phyloP scores from a whole-genome alignment of 2,888 invertebrate genomes.

The Lithophane socia region DNA sequence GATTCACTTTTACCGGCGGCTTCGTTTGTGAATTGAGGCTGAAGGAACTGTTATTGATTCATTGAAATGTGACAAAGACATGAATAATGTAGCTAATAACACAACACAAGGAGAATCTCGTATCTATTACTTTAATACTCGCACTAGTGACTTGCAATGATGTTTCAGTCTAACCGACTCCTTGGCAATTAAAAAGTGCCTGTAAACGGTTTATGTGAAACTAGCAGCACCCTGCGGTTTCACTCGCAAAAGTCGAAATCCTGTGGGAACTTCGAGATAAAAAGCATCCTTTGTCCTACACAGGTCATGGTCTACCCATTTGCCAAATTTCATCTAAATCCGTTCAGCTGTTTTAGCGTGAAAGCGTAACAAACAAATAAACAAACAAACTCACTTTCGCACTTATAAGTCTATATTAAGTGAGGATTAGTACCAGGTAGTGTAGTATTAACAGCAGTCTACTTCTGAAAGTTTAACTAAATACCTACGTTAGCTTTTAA shows the following conservation, averaged over 20 bases:
- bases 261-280: too few relatives aligned
- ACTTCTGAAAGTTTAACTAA: not conserved
- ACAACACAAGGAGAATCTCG: not conserved
- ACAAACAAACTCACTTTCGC: too few relatives aligned
- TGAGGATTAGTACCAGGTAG: too few relatives aligned
- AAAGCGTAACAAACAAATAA: too few relatives aligned
- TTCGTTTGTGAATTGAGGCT: slow-evolving; percentile 33
- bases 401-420: too few relatives aligned
- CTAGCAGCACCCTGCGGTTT: too few relatives aligned
- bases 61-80: slow-evolving; percentile 26
- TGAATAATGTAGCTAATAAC: not conserved
- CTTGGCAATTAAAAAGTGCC: not conserved
- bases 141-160: not conserved
- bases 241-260: too few relatives aligned
- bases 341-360: too few relatives aligned
- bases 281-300: too few relatives aligned
- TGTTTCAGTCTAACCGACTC: not conserved
- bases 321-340: too few relatives aligned
- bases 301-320: too few relatives aligned
- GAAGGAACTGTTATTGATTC: slow-evolving; percentile 17
- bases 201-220: not conserved
- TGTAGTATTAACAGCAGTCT: too few relatives aligned
- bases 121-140: not conserved
- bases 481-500: not conserved
- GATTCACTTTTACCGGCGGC: slow-evolving; percentile 18